Percentiles rank a stretch among this genome's conserved stretches.
Conservation (phyloP, 1,140 invertebrate species). For the Drosophila eugracilis region DNA sequence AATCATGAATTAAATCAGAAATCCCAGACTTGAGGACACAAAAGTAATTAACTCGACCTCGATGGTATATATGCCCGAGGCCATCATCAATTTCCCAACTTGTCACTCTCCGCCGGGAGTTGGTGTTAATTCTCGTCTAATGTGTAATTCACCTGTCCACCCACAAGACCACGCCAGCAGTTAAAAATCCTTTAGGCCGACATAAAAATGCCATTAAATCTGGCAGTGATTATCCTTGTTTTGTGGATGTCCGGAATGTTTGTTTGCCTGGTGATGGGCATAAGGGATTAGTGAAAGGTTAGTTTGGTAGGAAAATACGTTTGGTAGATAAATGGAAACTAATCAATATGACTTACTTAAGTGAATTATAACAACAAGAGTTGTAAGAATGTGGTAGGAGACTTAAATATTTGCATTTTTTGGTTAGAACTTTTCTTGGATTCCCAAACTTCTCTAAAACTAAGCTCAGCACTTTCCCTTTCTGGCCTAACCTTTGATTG, state of each 20-base stretch:
- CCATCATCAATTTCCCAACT: slow-evolving; percentile 57
- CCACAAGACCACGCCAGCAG: slow-evolving; percentile 52
- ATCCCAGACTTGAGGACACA: slow-evolving; percentile 27
- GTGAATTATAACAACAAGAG: no score
- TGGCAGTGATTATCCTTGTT: slow-evolving; percentile 66
- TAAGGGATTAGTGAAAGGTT: slow-evolving; percentile 1
- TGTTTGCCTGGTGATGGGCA: slow-evolving; percentile 14
- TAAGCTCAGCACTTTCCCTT: neutral
- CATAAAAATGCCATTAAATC: slow-evolving; percentile 80
- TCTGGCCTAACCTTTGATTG: no score
- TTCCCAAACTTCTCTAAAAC: no score
- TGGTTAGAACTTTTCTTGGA: no score
- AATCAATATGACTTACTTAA: neutral
- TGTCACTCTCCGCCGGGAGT: slow-evolving; percentile 31
- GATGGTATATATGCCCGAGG: slow-evolving; percentile 46
- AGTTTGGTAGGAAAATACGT: neutral
- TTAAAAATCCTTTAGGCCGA: slow-evolving; percentile 78
- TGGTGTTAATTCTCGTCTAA: slow-evolving; percentile 67
- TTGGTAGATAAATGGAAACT: no score
- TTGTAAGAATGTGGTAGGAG: no score
- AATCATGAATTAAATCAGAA: slow-evolving; percentile 47
- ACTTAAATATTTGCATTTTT: no score
- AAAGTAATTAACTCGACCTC: slow-evolving; percentile 72
- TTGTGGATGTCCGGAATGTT: slow-evolving; percentile 33
- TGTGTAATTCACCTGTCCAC: slow-evolving; percentile 61